Base-by-base conservation (phyloP, 2,888 invertebrate genomes). In the Tipula unca region DNA sequence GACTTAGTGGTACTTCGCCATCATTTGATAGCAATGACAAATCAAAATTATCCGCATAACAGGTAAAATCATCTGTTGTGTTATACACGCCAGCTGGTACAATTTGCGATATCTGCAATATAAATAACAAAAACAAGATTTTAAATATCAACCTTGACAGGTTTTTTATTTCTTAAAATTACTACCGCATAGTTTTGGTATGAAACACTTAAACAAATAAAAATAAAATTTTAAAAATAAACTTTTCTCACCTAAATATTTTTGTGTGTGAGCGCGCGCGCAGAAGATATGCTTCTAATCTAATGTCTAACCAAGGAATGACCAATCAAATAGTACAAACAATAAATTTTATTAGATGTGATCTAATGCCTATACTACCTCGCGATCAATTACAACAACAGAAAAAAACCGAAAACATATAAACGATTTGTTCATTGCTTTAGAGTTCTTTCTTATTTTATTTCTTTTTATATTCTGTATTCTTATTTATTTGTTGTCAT, bases 11-110 rank as follows among this genome's bases (percentile, higher is more conserved):
- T 87, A 92, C 92, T 48, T 92, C 90, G 85, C 87, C 86, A 88
- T 92, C 91, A 90, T 93, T 93, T 85, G 93, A 93, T 89, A 96
- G 93, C 86, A 96, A 92, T 25, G 95, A 95, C 87, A 95, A 90
- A 90, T 95, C 95, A 90, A 95, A 95, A 88, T 93, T 93, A 88
- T 94, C 94, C 85, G 94, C 94, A 88, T 90, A 91, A 82, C 88
- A 88, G 48, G 89, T 87, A 87, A 88, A 91, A 85, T 89, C 88
- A 87, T 90, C 90, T 85, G 87, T 87, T 69, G 69, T 69, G 10
- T 69, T 25, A 88, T 87, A 86, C 88, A 87, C 20, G 85, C 86
- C 86, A 25, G 86, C 86, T 36, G 87, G 85, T 29, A 86, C 85
- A 20, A 54, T 85, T 54, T 85, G 85, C n/a, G 48, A 29, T 54